These are phyloP conservation scores for Chesias legatella DNA, from an alignment of 2,888 invertebrate genomes.

Conservation along the genomic window DNA sequence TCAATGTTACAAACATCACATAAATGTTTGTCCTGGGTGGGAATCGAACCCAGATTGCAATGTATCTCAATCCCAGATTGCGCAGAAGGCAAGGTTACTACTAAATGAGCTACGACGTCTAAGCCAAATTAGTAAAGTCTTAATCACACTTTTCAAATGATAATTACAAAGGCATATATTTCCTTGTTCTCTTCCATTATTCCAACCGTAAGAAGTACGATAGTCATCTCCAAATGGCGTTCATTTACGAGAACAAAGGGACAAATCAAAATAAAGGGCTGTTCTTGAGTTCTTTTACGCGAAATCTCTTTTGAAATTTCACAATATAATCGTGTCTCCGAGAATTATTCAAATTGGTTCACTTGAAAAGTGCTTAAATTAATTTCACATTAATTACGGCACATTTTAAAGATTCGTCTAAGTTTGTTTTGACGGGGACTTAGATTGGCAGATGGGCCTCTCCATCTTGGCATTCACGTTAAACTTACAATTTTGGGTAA, in stretches of 20 bases:
- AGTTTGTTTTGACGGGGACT: constrained; percentile 16
- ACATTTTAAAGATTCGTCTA: constrained; percentile 18
- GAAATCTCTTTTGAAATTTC: constrained; percentile 38
- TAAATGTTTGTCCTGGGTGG: too few relatives aligned
- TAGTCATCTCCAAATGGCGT: constrained; percentile 55
- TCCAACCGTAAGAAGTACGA: constrained; percentile 40
- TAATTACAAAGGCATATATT: not conserved
- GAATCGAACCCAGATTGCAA: too few relatives aligned
- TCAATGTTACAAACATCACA: too few relatives aligned
- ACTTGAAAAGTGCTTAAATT: constrained; percentile 26
- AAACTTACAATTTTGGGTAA: constrained; percentile 8
- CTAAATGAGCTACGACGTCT: too few relatives aligned
- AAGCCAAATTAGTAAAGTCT: too few relatives aligned
- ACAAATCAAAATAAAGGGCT: constrained; percentile 61
- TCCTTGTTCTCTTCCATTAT: constrained; percentile 31
- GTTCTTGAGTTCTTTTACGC: constrained; percentile 51
- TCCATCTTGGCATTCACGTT: constrained; percentile 2
- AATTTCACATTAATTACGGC: constrained; percentile 23
- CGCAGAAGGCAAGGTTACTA: too few relatives aligned
- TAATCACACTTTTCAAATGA: too few relatives aligned
- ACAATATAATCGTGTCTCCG: constrained; percentile 15
- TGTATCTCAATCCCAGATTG: too few relatives aligned
- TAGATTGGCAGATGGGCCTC: constrained; percentile 14
- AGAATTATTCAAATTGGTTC: constrained; percentile 27
- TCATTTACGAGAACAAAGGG: constrained; percentile 59